These are phyloP conservation scores for Teinopalpus imperialis DNA, from an alignment of 2,888 invertebrate species.

Conservation along the genomic window DNA sequence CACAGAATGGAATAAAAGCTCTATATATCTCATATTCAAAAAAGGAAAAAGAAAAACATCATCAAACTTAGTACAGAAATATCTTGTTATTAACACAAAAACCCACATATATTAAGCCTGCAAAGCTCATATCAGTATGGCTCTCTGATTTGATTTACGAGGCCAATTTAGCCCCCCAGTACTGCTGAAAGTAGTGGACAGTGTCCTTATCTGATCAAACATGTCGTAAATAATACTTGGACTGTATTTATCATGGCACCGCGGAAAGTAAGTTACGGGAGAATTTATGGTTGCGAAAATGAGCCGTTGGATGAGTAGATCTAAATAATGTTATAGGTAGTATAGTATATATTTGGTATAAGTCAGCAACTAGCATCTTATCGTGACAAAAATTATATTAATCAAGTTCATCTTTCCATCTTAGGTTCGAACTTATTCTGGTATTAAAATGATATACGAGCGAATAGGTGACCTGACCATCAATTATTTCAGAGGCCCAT, in stretches of 20 bases:
- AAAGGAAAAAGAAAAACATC: conserved; percentile 11
- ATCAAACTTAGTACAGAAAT: conserved; percentile 24
- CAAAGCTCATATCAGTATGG: conserved; percentile 38
- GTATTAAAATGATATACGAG: too few species aligned
- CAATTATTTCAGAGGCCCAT: too few species aligned
- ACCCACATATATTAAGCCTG: conserved; percentile 45
- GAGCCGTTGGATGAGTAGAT: conserved; percentile 22
- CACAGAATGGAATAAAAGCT: too few species aligned
- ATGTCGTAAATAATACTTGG: conserved; percentile 71
- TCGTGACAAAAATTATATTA: too few species aligned
- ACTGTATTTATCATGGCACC: conserved; percentile 71
- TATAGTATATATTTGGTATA: too few species aligned
- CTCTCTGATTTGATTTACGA: conserved; percentile 60
- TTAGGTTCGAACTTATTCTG: too few species aligned
- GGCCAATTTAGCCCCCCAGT: conserved; percentile 63
- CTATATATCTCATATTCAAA: too few species aligned
- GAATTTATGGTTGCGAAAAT: conserved; percentile 60
- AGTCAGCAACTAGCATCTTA: too few species aligned
- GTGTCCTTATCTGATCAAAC: conserved; percentile 70
- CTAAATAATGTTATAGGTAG: neutral
- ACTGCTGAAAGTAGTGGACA: conserved; percentile 58
- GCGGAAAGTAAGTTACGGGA: conserved; percentile 61
- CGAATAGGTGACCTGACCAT: too few species aligned
- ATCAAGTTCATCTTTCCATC: too few species aligned
- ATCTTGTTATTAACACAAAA: conserved; percentile 38